phyloP scores from a whole-genome alignment of 92 coral and sea anemone genomes.

The Isaurus tuberculatus region DNA sequence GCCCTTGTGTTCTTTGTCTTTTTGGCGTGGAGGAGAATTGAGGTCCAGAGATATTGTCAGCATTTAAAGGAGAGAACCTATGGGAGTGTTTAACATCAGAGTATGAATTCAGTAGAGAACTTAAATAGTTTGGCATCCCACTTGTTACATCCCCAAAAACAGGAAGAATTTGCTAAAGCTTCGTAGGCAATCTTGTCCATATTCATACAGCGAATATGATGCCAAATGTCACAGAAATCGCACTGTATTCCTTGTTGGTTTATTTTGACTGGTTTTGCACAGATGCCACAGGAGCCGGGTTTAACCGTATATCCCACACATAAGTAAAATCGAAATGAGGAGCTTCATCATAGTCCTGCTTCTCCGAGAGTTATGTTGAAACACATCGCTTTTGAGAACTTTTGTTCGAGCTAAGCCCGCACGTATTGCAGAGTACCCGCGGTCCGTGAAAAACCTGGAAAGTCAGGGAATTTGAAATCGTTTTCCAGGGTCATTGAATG shows the following conservation, averaged over 20 bases:
- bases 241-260: slow-evolving; percentile 59
- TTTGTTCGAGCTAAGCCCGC: slow-evolving; percentile 52
- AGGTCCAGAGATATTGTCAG: not conserved
- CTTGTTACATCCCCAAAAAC: slow-evolving; percentile 47
- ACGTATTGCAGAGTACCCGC: too few species aligned
- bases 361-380: slow-evolving; percentile 12
- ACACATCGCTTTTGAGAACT: slow-evolving; percentile 33
- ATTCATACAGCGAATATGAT: slow-evolving; percentile 51
- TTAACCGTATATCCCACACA: slow-evolving; percentile 21
- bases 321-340: slow-evolving; percentile 6
- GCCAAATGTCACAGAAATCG: slow-evolving; percentile 56
- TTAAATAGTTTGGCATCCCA: slow-evolving; percentile 60
- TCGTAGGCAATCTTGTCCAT: slow-evolving; percentile 40
- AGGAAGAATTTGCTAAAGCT: slow-evolving; percentile 45
- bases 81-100: slow-evolving; percentile 15
- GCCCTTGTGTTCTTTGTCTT: not conserved
- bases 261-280: slow-evolving; percentile 48
- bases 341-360: slow-evolving; percentile 13
- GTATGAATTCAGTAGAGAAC: slow-evolving; percentile 38
- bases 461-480: too few species aligned
- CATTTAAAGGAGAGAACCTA: slow-evolving; percentile 35
- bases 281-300: slow-evolving; percentile 46
- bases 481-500: too few species aligned
- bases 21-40: slow-evolving; percentile 11
- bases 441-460: too few species aligned